Evolutionary conservation across 1,140 invertebrate genomes (phyloP), one percentile per base, ranked within the genome.

Genomic region (Bradynema listronoti): DNA sequence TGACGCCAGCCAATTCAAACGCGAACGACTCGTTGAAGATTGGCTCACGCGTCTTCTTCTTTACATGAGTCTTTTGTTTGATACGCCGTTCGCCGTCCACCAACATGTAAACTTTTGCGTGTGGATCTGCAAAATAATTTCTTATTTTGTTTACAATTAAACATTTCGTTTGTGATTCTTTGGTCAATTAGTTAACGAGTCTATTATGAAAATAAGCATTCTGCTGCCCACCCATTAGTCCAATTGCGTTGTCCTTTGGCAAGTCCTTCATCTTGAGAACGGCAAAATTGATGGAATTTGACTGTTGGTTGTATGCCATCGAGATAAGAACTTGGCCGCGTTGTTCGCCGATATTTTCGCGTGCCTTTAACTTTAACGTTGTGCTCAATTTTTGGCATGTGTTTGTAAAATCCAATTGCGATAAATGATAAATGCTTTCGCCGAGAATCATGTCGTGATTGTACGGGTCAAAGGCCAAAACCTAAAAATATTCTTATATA

Each of bases 11-110:
- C 14, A 85, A 79, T 56, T 85, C 84, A 66, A 85, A 85, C 9
- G 83, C 80, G 74, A 85, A 96, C 19, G 89, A 92, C 81, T 98
- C 93, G 81, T 98, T 98, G 82, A 95, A 99, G 46, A 98, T 90
- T 0, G 94, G 94, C 81, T 91, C 94, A 52, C 94, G 82, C 2
- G 93, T 97, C 32, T 91, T 85, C 78, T 95, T 97, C 83, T 96
- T 96, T 25, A 97, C 91, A 77, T 95, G 91, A 0, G 94, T 98
- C 82, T 97, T 97, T 84, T 96, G 96, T 82, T 97, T 98, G 41
- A 90, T 89, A 65, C 98, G 90, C 58, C 92, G 85, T 78, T 61
- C 91, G n/a, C 89, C 88, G 80, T 97, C 93, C 80, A 88, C 91
- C 5, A 95, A 82, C 66, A 98, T 83, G 80, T 97, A 96, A 75